Conservation (phyloP, 2,113 vertebrate species). For the Peromyscus leucopus region DNA sequence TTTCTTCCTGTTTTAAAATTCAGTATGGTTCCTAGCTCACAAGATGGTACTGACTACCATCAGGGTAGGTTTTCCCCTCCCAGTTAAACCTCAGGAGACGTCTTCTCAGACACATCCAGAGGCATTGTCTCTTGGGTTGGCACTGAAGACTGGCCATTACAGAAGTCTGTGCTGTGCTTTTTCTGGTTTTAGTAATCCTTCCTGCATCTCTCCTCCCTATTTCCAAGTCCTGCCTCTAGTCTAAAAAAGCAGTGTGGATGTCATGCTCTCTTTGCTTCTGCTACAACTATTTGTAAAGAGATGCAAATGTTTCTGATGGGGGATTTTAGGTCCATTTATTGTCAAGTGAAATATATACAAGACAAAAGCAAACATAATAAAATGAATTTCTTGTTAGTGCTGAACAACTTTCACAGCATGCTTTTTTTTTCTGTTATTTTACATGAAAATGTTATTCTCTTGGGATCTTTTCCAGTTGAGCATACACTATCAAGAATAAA, state of each 20-base stretch:
- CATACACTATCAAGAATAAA: neutral
- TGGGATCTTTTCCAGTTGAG: neutral
- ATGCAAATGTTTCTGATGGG: neutral
- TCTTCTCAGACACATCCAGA: neutral
- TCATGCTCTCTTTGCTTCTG: neutral
- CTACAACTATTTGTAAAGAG: neutral
- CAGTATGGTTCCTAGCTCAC: neutral
- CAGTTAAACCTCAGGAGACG: neutral
- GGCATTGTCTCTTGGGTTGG: neutral
- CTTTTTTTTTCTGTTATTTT: neutral
- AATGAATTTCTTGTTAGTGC: neutral
- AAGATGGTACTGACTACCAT: neutral
- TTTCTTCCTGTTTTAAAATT: neutral
- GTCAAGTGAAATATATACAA: neutral
- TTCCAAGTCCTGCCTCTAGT: neutral
- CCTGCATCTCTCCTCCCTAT: neutral
- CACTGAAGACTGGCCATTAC: neutral
- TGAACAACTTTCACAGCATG: neutral
- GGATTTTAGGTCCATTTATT: neutral
- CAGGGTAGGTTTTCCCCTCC: neutral
- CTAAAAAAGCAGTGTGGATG: neutral
- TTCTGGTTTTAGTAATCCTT: neutral
- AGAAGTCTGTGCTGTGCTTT: neutral
- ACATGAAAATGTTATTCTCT: neutral
- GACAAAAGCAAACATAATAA: neutral